Conservation (phyloP, 2,888 invertebrate genomes). For the Coenonympha arcania region DNA sequence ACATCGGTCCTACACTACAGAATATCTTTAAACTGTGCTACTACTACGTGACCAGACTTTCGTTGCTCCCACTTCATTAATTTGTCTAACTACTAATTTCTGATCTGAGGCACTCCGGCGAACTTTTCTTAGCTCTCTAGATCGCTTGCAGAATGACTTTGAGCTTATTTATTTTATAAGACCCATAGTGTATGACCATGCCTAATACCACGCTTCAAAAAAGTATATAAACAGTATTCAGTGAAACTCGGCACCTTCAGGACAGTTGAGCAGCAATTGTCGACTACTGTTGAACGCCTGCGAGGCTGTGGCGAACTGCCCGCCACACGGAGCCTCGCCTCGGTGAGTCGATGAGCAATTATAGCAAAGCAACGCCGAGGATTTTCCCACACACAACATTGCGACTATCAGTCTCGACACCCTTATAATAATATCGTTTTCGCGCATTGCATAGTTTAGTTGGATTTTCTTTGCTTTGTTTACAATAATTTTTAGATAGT, state of each 20-base stretch:
- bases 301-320: slow-evolving; percentile 40
- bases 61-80: no score
- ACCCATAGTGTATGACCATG: no score
- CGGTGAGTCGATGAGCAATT: slow-evolving; percentile 55
- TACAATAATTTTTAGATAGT: slow-evolving; percentile 1
- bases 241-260: slow-evolving; percentile 44
- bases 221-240: no score
- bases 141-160: no score
- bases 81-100: no score
- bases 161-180: no score
- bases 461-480: neutral
- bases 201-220: no score
- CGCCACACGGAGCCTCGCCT: slow-evolving; percentile 45
- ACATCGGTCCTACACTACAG: no score
- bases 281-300: slow-evolving; percentile 42
- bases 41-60: no score
- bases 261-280: slow-evolving; percentile 48
- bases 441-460: neutral
- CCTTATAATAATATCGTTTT: neutral
- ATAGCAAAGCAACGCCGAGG: slow-evolving; percentile 45
- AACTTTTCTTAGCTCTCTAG: no score
- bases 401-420: slow-evolving; percentile 9
- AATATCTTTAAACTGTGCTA: no score
- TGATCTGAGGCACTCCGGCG: no score
- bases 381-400: slow-evolving; percentile 16